These are phyloP conservation scores for Nymphalis io DNA, from an alignment of 1,140 invertebrate species.

Conservation along the genomic window DNA sequence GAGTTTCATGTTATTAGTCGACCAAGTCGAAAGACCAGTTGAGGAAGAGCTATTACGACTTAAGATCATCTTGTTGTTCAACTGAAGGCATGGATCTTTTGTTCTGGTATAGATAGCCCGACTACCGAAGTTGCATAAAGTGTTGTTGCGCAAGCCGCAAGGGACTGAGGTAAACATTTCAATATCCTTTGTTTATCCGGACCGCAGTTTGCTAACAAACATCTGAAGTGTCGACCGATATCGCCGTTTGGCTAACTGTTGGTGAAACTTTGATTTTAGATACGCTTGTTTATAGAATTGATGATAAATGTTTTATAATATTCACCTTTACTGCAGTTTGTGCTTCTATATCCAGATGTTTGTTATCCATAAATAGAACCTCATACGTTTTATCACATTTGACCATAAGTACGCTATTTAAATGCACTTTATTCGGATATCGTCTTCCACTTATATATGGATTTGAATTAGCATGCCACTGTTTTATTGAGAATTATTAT, in stretches of 20 bases:
- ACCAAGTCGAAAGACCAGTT: conserved; percentile 49
- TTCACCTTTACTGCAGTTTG: neutral
- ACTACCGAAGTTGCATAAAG: conserved; percentile 55
- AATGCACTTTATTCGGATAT: too few species aligned
- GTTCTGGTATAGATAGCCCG: conserved; percentile 14
- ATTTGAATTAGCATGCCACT: too few species aligned
- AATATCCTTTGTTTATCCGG: conserved; percentile 60
- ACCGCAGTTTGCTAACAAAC: conserved; percentile 40
- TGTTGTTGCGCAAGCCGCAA: conserved; percentile 61
- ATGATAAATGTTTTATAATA: neutral
- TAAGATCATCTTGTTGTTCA: conserved; percentile 26
- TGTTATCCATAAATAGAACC: too few species aligned
- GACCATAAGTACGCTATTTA: too few species aligned
- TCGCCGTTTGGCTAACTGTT: conserved; percentile 25
- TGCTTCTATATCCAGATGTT: too few species aligned
- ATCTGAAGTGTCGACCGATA: conserved; percentile 36
- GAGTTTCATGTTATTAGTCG: conserved; percentile 54
- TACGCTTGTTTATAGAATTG: conserved; percentile 26
- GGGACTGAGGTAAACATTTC: conserved; percentile 58
- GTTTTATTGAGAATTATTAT: too few species aligned
- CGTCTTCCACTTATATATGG: too few species aligned
- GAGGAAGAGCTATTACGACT: conserved; percentile 42
- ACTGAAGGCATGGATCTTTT: conserved; percentile 37
- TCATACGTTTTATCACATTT: too few species aligned
- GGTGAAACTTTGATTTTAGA: conserved; percentile 39